Base-by-base conservation (phyloP, 2,888 invertebrate genomes). In the Fragum whitleyi region DNA sequence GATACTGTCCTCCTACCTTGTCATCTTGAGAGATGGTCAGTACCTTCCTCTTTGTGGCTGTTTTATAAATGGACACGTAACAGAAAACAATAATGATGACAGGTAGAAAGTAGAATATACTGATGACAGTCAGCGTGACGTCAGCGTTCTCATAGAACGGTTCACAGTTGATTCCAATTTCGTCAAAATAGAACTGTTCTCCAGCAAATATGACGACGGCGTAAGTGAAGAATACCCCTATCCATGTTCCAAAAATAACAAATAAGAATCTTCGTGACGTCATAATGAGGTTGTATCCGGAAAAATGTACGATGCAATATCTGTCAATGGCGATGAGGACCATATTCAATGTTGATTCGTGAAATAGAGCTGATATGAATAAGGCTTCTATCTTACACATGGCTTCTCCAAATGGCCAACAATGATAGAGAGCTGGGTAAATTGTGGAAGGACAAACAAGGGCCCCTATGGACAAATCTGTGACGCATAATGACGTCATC, bases 161-260 rank as follows among this genome's bases (percentile, higher is more conserved):
- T 77, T 87, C 87, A 67, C 87, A 87, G 76, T 87, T 87, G n/a
- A 87, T 83, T 69, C 86, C 87, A 6, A 87, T 78, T 29, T 77
- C 77, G 42, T 87, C 87, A 69, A 77, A 87, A 53, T 87, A 87
- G 59, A 74, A 86, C 57, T 87, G 83, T n/a, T 82, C 82, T n/a
- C 78, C 81, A n/a, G 68, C 83, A 36, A 85, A 86, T 26, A 87
- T 86, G 5, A 86, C 85, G 11, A 86, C 59, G 1, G 85, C 74
- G 47, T 87, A 87, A n/a, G 81, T 79, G 14, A 62, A 59, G 61
- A 87, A 87, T 23, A 85, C 84, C 21, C 65, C 61, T 16, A 86
- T 26, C 87, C 87, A 87, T 7, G 86, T 83, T 3, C 73, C 29
- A 0, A 86, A 23, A 55, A 87, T 86, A 28, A 82, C 80, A 19